phyloP scores from a whole-genome alignment of 2,888 invertebrate genomes.

The Charanyca ferruginea region DNA sequence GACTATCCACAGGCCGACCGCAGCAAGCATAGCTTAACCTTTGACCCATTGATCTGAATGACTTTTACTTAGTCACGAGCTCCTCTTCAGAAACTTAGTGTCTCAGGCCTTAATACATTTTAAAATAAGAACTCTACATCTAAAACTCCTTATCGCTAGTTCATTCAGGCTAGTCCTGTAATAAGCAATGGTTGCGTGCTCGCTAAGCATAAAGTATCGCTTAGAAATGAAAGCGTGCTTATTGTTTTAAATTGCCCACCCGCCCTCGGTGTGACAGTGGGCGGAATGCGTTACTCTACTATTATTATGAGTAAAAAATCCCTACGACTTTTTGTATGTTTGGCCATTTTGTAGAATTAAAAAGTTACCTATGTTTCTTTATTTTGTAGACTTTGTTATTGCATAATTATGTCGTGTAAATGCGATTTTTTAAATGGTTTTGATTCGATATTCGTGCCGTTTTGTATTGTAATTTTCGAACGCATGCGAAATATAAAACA shows the following conservation, averaged over 20 bases:
- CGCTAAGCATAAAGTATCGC: constrained; percentile 82
- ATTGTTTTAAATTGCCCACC: constrained; percentile 89
- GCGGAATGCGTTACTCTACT: constrained; percentile 76
- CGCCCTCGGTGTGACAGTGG: constrained; percentile 85
- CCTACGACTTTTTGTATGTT: constrained; percentile 18
- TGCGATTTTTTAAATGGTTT: not conserved
- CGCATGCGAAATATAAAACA: not conserved
- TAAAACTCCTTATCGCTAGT: constrained; percentile 25
- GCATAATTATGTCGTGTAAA: constrained; percentile 13
- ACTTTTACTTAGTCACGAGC: too few relatives aligned
- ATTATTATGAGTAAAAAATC: constrained; percentile 61
- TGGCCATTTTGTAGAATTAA: constrained; percentile 32
- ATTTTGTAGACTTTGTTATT: constrained; percentile 10
- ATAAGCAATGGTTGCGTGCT: constrained; percentile 78
- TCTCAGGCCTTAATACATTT: not conserved
- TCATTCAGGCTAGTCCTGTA: constrained; percentile 44
- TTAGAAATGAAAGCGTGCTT: constrained; percentile 84
- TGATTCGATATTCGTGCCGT: not conserved
- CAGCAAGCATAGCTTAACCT: too few relatives aligned
- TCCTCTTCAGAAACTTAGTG: too few relatives aligned
- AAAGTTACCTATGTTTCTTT: constrained; percentile 1
- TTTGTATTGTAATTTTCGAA: not conserved
- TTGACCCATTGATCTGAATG: too few relatives aligned
- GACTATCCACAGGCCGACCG: too few relatives aligned
- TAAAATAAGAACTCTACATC: constrained; percentile 11